Evolutionary conservation across 2,113 vertebrate genomes (phyloP).

Genomic region (Ailurus styani): DNA sequence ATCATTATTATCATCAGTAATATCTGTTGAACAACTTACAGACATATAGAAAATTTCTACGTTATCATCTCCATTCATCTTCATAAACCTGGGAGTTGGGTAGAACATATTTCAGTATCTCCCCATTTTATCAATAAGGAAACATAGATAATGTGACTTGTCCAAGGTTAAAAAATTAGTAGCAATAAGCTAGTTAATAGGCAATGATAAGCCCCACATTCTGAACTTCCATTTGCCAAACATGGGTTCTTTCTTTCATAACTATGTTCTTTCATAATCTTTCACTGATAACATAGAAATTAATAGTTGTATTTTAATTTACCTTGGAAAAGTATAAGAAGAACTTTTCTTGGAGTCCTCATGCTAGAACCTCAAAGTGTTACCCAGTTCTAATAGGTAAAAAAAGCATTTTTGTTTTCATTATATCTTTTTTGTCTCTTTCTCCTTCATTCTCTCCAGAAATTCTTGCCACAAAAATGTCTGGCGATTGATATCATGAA

Average conservation of each 20-base stretch:
- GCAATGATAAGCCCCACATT: not conserved
- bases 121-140: not conserved
- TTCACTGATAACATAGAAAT: not conserved
- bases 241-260: not conserved
- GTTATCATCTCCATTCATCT: not conserved
- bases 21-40: not conserved
- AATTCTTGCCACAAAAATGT: not conserved
- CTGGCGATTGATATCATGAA: not conserved
- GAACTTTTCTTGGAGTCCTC: not conserved
- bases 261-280: not conserved
- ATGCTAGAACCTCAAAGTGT: not conserved
- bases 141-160: not conserved
- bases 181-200: not conserved
- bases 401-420: not conserved
- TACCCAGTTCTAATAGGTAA: not conserved
- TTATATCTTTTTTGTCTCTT: not conserved
- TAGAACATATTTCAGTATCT: not conserved
- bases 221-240: not conserved
- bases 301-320: not conserved
- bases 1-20: not conserved
- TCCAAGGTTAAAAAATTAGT: not conserved
- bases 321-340: not conserved
- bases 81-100: not conserved
- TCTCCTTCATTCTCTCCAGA: not conserved
- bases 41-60: not conserved